These are phyloP conservation scores for Porites cylindrica DNA, from an alignment of 92 coral and sea anemone species.

Conservation along the genomic window DNA sequence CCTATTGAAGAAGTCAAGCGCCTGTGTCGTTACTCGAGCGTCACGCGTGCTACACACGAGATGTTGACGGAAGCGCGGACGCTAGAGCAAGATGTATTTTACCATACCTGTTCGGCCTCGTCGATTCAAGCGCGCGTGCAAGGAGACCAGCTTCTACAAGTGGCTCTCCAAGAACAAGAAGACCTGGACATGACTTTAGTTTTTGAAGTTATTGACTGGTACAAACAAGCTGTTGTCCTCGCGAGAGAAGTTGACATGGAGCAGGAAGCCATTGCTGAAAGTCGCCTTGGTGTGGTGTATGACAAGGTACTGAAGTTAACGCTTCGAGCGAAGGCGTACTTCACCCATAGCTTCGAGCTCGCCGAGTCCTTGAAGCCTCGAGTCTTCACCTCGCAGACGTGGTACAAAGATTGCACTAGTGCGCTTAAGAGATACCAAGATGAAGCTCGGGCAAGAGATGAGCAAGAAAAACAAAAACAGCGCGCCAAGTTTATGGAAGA, in stretches of 20 bases:
- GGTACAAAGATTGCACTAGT: constrained; percentile 79
- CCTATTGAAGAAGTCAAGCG: constrained; percentile 90
- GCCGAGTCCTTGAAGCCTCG: constrained; percentile 93
- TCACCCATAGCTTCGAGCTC: constrained; percentile 78
- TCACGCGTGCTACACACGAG: constrained; percentile 27
- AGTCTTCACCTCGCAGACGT: constrained; percentile 67
- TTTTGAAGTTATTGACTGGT: constrained; percentile 95
- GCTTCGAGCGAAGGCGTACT: constrained; percentile 84
- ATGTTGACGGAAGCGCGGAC: constrained; percentile 47
- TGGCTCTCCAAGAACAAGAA: constrained; percentile 73
- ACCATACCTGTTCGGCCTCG: constrained; percentile 78
- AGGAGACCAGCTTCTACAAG: constrained; percentile 73
- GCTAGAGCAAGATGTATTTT: constrained; percentile 76
- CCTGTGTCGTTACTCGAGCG: constrained; percentile 41
- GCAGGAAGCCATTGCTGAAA: constrained; percentile 91
- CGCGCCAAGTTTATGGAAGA: constrained; percentile 62
- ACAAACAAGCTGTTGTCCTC: constrained; percentile 83
- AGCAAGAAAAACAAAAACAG: constrained; percentile 57
- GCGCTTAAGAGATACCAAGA: constrained; percentile 76
- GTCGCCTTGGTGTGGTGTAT: constrained; percentile 84
- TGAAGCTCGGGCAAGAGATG: constrained; percentile 72
- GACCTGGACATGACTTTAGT: constrained; percentile 75
- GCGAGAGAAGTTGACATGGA: constrained; percentile 92
- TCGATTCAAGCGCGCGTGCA: constrained; percentile 85
- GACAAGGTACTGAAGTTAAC: constrained; percentile 82